A percentile compares a stretch with the other conserved stretches of the same genome.
Evolutionary conservation across 2,888 invertebrate genomes (phyloP).

Genomic region (Priocnemis perturbator): DNA sequence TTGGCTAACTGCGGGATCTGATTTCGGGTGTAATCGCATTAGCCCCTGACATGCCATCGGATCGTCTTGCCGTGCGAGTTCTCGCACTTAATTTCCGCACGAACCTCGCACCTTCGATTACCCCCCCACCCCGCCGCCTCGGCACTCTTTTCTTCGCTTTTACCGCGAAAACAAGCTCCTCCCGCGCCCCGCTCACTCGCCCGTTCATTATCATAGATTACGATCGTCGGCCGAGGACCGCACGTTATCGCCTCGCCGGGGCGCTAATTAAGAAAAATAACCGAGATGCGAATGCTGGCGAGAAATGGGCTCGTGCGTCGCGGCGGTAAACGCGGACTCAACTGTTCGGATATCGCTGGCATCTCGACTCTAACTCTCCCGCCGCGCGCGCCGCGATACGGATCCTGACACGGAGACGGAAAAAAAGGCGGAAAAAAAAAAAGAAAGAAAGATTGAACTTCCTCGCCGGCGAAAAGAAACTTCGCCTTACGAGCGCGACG

Average conservation of each 20-base stretch:
- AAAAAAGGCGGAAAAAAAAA: no score
- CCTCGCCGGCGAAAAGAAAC: no score
- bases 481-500: no score
- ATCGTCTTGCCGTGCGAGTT: slow-evolving; percentile 57
- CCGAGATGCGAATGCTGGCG: background rate
- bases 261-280: slow-evolving; percentile 27
- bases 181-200: background rate
- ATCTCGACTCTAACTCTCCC: no score
- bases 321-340: no score
- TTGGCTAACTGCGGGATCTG: slow-evolving; percentile 69
- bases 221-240: slow-evolving; percentile 38
- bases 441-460: no score
- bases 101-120: slow-evolving; percentile 4
- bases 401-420: no score
- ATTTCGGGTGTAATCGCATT: slow-evolving; percentile 69
- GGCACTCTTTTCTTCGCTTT: background rate
- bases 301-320: no score
- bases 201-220: slow-evolving; percentile 47
- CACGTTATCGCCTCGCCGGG: slow-evolving; percentile 26
- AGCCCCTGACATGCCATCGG: slow-evolving; percentile 64
- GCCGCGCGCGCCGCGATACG: no score
- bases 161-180: background rate
- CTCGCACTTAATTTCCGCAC: slow-evolving; percentile 54
- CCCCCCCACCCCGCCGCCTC: background rate
- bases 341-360: no score